These are phyloP conservation scores for Rutilus rutilus DNA, from an alignment of 2,113 vertebrate genomes.

Conservation along the genomic window DNA sequence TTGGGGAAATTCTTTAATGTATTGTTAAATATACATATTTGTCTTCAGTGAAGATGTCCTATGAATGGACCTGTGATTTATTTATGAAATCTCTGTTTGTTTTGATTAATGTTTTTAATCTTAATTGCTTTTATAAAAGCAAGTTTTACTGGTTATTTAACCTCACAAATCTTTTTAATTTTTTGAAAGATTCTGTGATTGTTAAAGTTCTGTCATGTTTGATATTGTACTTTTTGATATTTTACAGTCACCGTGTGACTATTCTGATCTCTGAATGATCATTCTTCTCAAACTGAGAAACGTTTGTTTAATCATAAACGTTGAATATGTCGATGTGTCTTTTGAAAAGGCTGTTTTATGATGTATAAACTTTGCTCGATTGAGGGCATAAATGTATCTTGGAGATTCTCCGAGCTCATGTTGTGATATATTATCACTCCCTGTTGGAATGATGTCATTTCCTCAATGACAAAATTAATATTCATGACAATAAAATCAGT, in stretches of 20 bases:
- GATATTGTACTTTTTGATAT: not conserved
- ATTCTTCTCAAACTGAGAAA: not conserved
- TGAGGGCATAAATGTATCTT: not conserved
- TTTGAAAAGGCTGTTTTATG: conserved; percentile 7
- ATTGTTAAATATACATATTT: not conserved
- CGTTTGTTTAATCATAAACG: not conserved
- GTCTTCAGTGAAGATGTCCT: not conserved
- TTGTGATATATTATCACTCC: not conserved
- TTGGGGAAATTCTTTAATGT: not conserved
- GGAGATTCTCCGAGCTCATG: not conserved
- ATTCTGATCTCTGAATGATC: not conserved
- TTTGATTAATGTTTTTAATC: not conserved
- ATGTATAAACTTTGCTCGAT: not conserved
- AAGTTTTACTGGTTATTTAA: not conserved
- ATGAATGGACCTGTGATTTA: not conserved
- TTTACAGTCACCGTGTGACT: not conserved
- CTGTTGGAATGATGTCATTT: not conserved
- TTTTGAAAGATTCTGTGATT: not conserved
- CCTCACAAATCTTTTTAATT: not conserved
- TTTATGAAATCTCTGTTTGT: not conserved
- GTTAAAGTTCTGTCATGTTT: not conserved
- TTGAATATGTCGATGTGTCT: not conserved
- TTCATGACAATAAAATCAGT: not conserved
- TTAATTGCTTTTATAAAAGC: not conserved
- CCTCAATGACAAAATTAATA: not conserved